A percentile compares a stretch with the other conserved stretches of the same genome.
Conservation (phyloP, 2,888 invertebrate species). For the Cerceris rybyensis region DNA sequence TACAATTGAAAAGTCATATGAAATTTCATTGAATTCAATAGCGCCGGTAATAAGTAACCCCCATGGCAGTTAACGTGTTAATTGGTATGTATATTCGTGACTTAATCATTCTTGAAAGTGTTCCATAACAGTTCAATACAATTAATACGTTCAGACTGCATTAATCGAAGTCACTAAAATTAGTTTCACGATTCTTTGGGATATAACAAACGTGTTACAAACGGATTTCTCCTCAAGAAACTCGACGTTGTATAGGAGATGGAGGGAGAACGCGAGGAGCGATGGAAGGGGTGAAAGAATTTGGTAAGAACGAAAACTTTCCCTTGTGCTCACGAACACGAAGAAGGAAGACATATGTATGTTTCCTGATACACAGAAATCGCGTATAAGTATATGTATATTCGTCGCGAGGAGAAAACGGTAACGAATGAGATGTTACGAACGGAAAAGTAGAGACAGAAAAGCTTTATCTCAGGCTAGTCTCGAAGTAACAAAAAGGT, state of each 20-base stretch:
- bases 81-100: too few species aligned
- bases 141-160: not conserved
- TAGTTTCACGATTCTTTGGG: not conserved
- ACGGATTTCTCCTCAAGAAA: constrained; percentile 39
- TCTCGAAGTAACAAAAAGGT: not conserved
- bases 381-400: too few species aligned
- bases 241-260: not conserved
- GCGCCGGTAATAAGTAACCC: too few species aligned
- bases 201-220: constrained; percentile 21
- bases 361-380: constrained; percentile 42
- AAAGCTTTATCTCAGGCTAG: too few species aligned
- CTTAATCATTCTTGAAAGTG: too few species aligned
- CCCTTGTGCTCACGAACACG: constrained; percentile 31
- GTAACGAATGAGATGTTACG: too few species aligned
- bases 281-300: constrained; percentile 40
- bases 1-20: too few species aligned
- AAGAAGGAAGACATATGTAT: constrained; percentile 20
- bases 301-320: constrained; percentile 57
- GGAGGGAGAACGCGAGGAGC: not conserved
- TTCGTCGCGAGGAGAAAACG: too few species aligned
- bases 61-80: too few species aligned
- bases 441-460: too few species aligned
- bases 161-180: not conserved
- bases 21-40: too few species aligned
- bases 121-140: not conserved